These are phyloP conservation scores for Dipodomys ordii DNA, from an alignment of 2,113 vertebrate genomes.

Conservation along the genomic window DNA sequence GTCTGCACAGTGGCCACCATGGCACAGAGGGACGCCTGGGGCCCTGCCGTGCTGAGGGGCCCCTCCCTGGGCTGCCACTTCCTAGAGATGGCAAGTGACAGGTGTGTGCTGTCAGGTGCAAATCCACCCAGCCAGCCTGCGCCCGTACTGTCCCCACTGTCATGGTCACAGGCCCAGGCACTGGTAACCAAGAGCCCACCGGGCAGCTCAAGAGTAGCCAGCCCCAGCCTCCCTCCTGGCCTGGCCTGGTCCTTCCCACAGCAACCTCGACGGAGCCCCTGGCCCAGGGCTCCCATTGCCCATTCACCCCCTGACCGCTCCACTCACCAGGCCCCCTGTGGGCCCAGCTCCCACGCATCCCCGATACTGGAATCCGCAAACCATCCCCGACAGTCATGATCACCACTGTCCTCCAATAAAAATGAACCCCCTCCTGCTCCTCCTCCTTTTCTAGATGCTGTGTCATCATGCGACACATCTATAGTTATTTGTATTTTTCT, in stretches of 20 bases:
- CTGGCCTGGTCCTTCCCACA: background rate
- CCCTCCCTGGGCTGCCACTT: background rate
- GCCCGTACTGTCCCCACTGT: background rate
- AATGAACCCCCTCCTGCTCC: background rate
- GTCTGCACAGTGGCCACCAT: too few species aligned
- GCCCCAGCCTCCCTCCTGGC: background rate
- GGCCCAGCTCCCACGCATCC: background rate
- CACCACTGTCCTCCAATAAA: background rate
- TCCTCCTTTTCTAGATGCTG: too few species aligned
- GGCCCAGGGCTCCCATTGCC: background rate
- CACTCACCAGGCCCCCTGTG: background rate
- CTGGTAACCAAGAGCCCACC: background rate
- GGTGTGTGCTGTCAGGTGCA: background rate
- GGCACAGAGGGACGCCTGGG: background rate
- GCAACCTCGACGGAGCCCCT: background rate
- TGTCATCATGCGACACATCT: too few species aligned
- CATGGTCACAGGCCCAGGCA: background rate
- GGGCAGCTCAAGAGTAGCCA: background rate
- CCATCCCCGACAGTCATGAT: background rate
- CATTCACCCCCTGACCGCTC: too few species aligned
- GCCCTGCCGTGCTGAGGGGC: background rate
- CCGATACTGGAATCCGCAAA: background rate
- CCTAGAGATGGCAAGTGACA: background rate
- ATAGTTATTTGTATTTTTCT: background rate
- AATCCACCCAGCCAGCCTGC: background rate